Evolutionary conservation across 2,797 vertebrate genomes (phyloP).

Genomic region (Euthynnus affinis): DNA sequence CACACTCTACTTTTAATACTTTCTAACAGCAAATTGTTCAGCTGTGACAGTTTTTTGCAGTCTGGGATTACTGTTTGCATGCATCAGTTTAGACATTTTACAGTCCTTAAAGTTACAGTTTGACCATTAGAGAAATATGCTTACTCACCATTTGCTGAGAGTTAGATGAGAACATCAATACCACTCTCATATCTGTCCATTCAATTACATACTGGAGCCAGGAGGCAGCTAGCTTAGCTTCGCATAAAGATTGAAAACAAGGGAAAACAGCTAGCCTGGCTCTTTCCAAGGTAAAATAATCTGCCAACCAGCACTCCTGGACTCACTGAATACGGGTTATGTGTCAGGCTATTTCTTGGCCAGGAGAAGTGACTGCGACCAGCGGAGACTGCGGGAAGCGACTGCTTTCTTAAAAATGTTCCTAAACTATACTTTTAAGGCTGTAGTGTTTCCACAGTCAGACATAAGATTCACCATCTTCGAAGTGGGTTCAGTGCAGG

Average conservation of each 20-base stretch:
- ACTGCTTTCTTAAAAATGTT: no score
- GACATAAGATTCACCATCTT: not conserved
- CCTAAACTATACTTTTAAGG: no score
- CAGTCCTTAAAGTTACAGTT: no score
- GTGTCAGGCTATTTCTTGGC: no score
- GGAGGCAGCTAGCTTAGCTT: no score
- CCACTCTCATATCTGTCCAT: not conserved
- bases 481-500: not conserved
- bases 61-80: not conserved
- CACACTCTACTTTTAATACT: no score
- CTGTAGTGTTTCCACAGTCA: no score
- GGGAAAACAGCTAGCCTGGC: no score
- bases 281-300: not conserved
- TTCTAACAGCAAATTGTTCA: not conserved
- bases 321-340: no score
- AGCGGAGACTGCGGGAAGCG: no score
- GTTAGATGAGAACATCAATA: not conserved
- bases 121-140: not conserved
- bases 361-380: no score
- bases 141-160: not conserved
- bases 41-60: not conserved
- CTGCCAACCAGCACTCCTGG: not conserved
- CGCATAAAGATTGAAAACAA: no score
- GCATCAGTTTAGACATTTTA: not conserved
- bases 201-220: not conserved